Conservation (phyloP, 2,888 invertebrate genomes). For the Polyploca ridens region DNA sequence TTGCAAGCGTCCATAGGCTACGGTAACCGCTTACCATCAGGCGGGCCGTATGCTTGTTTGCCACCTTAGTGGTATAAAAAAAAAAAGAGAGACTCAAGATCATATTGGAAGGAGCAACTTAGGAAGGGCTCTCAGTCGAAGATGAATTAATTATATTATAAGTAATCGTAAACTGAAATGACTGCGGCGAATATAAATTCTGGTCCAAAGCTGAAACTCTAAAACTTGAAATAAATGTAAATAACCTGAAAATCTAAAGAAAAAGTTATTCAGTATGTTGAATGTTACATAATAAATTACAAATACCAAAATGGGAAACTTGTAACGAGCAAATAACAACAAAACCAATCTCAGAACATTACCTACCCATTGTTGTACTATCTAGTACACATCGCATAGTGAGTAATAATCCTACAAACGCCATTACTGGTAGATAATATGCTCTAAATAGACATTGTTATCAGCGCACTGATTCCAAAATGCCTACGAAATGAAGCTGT, state of each 20-base stretch:
- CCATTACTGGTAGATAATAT: not conserved
- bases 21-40: no score
- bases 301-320: not conserved
- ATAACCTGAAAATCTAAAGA: not conserved
- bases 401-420: not conserved
- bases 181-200: no score
- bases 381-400: not conserved
- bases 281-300: not conserved
- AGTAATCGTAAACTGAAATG: not conserved
- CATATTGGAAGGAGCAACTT: not conserved
- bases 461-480: not conserved
- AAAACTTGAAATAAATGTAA: no score
- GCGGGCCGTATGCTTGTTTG: no score
- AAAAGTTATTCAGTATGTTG: not conserved
- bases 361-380: conserved; percentile 4
- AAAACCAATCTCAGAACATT: not conserved
- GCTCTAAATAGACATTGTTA: conserved; percentile 4
- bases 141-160: no score
- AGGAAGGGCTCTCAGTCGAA: not conserved
- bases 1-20: no score
- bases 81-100: no score
- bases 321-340: not conserved
- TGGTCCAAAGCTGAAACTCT: no score
- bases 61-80: no score
- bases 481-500: conserved; percentile 3